Evolutionary conservation across 2,113 vertebrate genomes (phyloP), one percentile per base, ranked within the genome.

Genomic region (Takifugu bimaculatus): DNA sequence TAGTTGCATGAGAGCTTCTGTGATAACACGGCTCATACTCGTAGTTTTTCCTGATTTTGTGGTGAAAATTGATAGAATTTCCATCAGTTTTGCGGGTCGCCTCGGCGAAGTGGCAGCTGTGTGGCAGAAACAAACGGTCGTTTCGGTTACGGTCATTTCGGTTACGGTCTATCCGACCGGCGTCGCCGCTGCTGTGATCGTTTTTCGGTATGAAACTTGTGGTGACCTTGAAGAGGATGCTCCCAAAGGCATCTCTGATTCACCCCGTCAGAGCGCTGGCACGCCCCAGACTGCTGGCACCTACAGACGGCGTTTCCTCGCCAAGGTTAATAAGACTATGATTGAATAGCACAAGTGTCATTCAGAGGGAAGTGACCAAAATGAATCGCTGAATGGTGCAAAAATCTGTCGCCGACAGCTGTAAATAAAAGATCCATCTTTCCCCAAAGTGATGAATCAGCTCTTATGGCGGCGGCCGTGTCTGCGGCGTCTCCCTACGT

Each of bases 381-480:
- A 78, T 71, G 27, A 73, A 77, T 81, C 62, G 60, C 39, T 49
- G 56, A 68, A 68, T 32, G 11, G 50, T 85, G 80, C 77, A 65
- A 81, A 80, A 84, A 77, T 35, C 6, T 52, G 77, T 84, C 75
- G 61, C 54, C 32, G 50, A 6, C 59, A 2, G 57, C 2, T 27
- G 61, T 72, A 70, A 67, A 75, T 67, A 76, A 60, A 39, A 74
- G 42, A 74, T 72, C 70, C 2, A 50, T 71, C 74, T 73, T 59
- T 57, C 13, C 55, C 62, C n/a, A 55, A 70, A 79, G 72, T 68
- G 82, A 60, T 50, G 77, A 81, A 65, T 88, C 84, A 85, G 86
- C 88, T 70, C n/a, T 68, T 32, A 72, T 27, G 6, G 60, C 65
- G 0, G 69, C 60, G 10, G 58, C 29, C 54, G 55, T 14, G 44